phyloP scores from a whole-genome alignment of 2,797 vertebrate genomes.

The Spea hammondii region DNA sequence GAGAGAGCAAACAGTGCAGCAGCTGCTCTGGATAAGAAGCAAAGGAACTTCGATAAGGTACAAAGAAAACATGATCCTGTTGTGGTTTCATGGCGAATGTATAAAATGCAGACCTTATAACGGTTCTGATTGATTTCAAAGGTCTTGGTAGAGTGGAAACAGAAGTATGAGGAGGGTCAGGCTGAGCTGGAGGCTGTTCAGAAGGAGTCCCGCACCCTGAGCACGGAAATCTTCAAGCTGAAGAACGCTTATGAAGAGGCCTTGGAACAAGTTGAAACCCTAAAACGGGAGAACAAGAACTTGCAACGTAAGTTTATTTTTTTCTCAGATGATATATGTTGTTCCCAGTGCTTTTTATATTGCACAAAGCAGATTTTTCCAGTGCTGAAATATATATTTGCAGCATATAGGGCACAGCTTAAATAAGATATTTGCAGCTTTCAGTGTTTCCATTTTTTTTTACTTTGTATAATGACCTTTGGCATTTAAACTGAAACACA shows the following conservation, averaged over 20 bases:
- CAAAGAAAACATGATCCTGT: background rate
- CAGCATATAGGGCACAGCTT: no score
- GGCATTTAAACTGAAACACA: background rate
- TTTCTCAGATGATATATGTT: background rate
- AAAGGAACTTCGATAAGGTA: conserved; percentile 85
- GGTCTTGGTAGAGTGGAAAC: conserved; percentile 82
- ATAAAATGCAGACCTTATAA: background rate
- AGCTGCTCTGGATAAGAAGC: conserved; percentile 83
- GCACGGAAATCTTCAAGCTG: conserved; percentile 79
- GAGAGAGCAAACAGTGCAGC: conserved; percentile 80
- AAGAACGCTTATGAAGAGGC: conserved; percentile 69
- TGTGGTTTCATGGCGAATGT: background rate
- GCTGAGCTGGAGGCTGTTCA: conserved; percentile 80
- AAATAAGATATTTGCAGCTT: no score
- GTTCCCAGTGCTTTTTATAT: background rate
- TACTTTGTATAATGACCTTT: no score
- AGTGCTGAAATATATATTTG: no score
- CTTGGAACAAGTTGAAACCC: conserved; percentile 80
- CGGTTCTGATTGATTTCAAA: conserved; percentile 38
- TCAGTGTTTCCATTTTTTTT: no score
- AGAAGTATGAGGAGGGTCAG: conserved; percentile 82
- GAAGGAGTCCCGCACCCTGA: conserved; percentile 79
- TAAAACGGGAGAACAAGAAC: conserved; percentile 86
- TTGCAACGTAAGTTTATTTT: conserved; percentile 64
- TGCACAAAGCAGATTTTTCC: background rate